phyloP scores from a whole-genome alignment of 2,797 vertebrate species.

The Eulemur mongoz region DNA sequence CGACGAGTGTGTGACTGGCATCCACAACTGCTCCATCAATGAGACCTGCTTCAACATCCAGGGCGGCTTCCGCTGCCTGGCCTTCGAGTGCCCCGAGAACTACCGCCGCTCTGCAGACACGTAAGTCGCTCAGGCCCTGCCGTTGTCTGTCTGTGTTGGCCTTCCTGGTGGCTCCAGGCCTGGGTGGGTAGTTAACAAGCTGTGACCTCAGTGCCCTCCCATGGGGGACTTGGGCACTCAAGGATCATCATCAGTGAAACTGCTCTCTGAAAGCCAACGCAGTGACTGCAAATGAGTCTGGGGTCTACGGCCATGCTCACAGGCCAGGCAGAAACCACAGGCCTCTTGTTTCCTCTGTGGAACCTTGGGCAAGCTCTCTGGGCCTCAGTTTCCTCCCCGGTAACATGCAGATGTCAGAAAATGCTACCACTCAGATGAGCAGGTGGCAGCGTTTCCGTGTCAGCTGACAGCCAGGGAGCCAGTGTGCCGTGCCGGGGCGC shows the following conservation, averaged over 20 bases:
- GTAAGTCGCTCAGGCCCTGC: slow-evolving; percentile 88
- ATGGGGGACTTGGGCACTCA: accelerated
- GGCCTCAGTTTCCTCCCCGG: neutral
- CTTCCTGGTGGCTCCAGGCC: neutral
- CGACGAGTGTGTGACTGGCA: slow-evolving; percentile 94
- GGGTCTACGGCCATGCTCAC: accelerated
- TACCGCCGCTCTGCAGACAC: slow-evolving; percentile 92
- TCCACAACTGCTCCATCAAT: slow-evolving; percentile 91
- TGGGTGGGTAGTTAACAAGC: accelerated
- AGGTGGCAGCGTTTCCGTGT: accelerated
- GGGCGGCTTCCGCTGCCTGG: slow-evolving; percentile 93
- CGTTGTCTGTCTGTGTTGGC: accelerated
- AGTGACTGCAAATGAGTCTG: neutral
- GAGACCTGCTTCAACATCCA: slow-evolving; percentile 98
- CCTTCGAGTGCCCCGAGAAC: slow-evolving; percentile 93
- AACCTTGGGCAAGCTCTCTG: neutral
- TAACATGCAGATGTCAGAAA: neutral
- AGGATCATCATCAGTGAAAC: neutral
- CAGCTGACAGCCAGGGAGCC: no score
- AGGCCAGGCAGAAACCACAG: neutral
- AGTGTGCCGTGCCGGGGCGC: accelerated
- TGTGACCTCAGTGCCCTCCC: neutral
- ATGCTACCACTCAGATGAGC: neutral
- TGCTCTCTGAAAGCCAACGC: neutral
- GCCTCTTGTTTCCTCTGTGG: no score